phyloP scores from a whole-genome alignment of 2,113 vertebrate species.

The Balaeniceps rex region DNA sequence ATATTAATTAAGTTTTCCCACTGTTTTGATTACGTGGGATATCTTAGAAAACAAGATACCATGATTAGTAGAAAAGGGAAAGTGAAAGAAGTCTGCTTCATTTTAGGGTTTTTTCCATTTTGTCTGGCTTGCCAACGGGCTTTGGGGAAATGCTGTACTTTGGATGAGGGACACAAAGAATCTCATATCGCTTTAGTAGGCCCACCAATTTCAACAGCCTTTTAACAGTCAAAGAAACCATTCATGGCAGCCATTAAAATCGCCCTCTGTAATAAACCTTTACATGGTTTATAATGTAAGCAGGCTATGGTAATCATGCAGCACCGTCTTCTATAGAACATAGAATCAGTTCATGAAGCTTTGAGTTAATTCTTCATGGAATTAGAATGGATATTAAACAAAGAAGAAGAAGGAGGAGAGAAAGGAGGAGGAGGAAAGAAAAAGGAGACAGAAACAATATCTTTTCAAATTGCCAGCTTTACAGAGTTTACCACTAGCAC shows the following conservation, averaged over 20 bases:
- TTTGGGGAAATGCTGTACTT: neutral
- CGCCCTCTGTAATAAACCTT: neutral
- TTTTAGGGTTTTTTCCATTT: neutral
- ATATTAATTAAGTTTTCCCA: neutral
- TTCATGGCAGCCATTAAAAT: neutral
- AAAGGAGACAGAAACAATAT: neutral
- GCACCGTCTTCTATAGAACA: neutral
- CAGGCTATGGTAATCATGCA: neutral
- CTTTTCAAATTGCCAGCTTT: neutral
- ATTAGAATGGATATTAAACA: neutral
- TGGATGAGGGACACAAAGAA: neutral
- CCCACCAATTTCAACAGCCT: neutral
- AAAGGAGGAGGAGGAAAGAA: neutral
- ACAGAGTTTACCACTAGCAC: neutral
- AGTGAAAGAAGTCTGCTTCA: neutral
- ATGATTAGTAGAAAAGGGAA: neutral
- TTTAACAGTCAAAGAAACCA: neutral
- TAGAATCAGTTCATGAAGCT: neutral
- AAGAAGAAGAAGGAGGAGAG: neutral
- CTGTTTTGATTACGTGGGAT: accelerated
- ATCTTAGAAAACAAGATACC: neutral
- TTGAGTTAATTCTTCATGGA: neutral
- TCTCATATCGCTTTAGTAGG: neutral
- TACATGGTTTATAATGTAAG: neutral
- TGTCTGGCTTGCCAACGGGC: neutral